phyloP scores from a whole-genome alignment of 2,797 vertebrate genomes.

The Bryconaethiops microstoma region DNA sequence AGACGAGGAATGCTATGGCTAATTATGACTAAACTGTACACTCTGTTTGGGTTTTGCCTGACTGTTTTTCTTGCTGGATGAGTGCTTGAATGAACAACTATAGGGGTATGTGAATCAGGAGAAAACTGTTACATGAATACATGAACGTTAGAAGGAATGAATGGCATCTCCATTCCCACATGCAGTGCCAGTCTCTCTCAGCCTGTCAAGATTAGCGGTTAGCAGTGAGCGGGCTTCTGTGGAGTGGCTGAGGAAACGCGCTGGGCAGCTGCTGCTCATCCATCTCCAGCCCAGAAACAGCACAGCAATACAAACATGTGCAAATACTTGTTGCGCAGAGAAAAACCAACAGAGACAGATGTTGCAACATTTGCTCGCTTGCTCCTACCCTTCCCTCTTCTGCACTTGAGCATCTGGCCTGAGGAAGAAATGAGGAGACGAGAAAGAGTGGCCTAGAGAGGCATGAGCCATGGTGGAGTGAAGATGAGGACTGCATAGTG shows the following conservation, averaged over 20 bases:
- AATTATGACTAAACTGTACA: too few relatives aligned
- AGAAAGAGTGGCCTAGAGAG: slow-evolving; percentile 30
- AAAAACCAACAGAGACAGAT: slow-evolving; percentile 76
- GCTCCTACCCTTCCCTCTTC: slow-evolving; percentile 69
- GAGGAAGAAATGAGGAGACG: slow-evolving; percentile 55
- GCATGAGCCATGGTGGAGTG: slow-evolving; percentile 29
- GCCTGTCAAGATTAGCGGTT: slow-evolving; percentile 37
- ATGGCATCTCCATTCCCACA: slow-evolving; percentile 30
- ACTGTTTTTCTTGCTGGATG: too few relatives aligned
- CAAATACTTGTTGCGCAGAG: slow-evolving; percentile 76
- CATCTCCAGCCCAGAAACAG: slow-evolving; percentile 65
- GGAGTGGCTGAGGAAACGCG: slow-evolving; percentile 66
- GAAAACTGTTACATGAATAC: neutral
- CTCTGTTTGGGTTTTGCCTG: too few relatives aligned
- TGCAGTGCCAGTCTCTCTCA: slow-evolving; percentile 8
- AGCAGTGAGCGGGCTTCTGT: slow-evolving; percentile 37
- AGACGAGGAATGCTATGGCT: too few relatives aligned
- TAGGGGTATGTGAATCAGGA: too few relatives aligned
- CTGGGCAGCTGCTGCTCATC: slow-evolving; percentile 78
- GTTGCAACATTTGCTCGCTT: slow-evolving; percentile 75
- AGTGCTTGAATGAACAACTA: too few relatives aligned
- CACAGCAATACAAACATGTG: slow-evolving; percentile 70
- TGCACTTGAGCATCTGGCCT: slow-evolving; percentile 72
- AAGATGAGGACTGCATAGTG: slow-evolving; percentile 22
- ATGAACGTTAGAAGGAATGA: slow-evolving; percentile 24